Percentiles rank a stretch among this genome's conserved stretches.
These are phyloP conservation scores for Sinhomidia bicolor DNA, from an alignment of 2,888 invertebrate genomes.

Conservation along the genomic window DNA sequence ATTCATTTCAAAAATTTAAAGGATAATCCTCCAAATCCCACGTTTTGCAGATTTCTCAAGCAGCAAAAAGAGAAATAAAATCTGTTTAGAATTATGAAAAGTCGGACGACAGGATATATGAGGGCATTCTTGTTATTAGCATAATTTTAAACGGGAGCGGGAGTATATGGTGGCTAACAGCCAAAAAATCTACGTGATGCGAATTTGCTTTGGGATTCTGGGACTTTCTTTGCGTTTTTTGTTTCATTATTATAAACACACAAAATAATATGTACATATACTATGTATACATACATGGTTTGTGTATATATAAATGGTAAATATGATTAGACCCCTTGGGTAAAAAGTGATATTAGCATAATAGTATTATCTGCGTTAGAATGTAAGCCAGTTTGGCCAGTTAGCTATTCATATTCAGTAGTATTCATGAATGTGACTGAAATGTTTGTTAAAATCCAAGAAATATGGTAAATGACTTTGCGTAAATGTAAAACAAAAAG, in stretches of 20 bases:
- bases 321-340: constrained; percentile 3
- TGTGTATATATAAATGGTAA: background rate
- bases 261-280: no score
- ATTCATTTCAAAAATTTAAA: background rate
- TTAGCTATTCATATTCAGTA: background rate
- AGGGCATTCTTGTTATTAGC: constrained; percentile 56
- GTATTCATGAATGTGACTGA: background rate
- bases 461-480: background rate
- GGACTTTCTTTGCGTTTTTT: no score
- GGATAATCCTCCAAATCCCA: background rate
- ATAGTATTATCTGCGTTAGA: background rate
- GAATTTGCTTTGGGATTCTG: constrained; percentile 10
- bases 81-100: constrained; percentile 51
- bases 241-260: background rate
- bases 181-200: constrained; percentile 51
- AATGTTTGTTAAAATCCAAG: background rate
- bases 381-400: background rate
- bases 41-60: background rate
- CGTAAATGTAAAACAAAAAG: background rate
- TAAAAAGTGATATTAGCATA: background rate
- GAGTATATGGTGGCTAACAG: constrained; percentile 20
- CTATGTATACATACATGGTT: no score
- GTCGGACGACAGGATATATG: constrained; percentile 46
- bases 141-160: constrained; percentile 40
- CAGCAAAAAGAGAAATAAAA: constrained; percentile 2